phyloP scores from a whole-genome alignment of 2,797 vertebrate genomes.

The Trichosurus vulpecula region DNA sequence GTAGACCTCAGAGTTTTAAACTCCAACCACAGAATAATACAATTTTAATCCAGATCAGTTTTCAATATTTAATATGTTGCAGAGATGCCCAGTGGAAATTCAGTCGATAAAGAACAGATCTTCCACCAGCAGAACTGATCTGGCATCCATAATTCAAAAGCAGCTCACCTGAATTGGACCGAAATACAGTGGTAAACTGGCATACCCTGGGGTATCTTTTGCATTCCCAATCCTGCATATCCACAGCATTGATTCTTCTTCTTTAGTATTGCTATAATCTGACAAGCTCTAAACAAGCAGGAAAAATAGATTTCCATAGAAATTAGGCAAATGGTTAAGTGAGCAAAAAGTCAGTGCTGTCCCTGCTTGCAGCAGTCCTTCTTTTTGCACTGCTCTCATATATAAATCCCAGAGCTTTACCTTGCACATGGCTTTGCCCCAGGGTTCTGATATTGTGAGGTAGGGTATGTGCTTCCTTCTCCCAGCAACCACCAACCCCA shows the following conservation, averaged over 20 bases:
- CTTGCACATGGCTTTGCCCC: not conserved
- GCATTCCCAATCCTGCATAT: not conserved
- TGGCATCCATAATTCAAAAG: not conserved
- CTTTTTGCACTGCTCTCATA: not conserved
- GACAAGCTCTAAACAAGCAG: not conserved
- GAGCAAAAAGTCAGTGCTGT: slow-evolving; percentile 16
- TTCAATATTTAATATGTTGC: slow-evolving; percentile 18
- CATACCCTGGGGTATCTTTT: not conserved
- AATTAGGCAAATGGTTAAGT: not conserved
- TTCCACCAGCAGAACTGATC: not conserved
- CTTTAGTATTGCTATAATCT: not conserved
- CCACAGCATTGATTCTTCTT: not conserved
- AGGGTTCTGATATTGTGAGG: not conserved
- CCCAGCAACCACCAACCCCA: not conserved
- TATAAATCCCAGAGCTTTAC: not conserved
- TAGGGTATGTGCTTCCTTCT: not conserved
- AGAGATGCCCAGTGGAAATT: slow-evolving; percentile 1
- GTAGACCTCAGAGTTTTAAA: not conserved
- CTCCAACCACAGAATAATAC: not conserved
- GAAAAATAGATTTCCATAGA: slow-evolving; percentile 24
- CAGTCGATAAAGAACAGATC: slow-evolving; percentile 10
- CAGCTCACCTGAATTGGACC: not conserved
- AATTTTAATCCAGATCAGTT: not conserved
- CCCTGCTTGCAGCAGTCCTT: not conserved
- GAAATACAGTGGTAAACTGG: not conserved